Base-by-base conservation (phyloP, 2,113 vertebrate genomes). In the Epinephelus moara region DNA sequence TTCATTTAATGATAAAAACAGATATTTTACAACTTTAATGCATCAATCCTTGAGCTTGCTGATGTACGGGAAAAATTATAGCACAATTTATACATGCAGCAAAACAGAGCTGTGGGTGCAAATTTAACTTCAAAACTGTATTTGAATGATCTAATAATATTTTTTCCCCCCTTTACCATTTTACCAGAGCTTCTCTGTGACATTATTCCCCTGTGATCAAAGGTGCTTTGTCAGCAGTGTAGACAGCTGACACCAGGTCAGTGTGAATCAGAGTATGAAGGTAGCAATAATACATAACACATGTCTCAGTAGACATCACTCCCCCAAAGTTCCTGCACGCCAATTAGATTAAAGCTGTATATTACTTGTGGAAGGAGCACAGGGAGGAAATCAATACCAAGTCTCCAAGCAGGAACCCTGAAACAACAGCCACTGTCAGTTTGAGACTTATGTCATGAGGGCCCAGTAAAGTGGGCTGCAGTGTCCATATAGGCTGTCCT, bases 281-380 rank as follows among this genome's bases (percentile, higher is more conserved):
- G 85, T 77, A 88, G 86, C 83, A 91, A 86, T 92, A 90, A 88
- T 78, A 89, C 87, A 92, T 84, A 92, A 90, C 79, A 75, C 85
- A 68, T 78, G 82, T 92, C 90, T 91, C 90, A 73, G 81, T 64
- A 85, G 88, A 84, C 80, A 84, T 84, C 80, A 71, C 77, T 90
- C 80, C 71, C 56, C 70, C 67, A 84, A 89, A 93, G 83, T 91
- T 93, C 69, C 85, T 49, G 27, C 75, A 63, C 78, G 27, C 71
- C 92, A 91, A 94, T 94, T 94, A 91, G 88, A 94, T 94, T 93
- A 93, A 93, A 93, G 86, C 89, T 88, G 83, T 92, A 91, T 91
- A 91, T 94, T 90, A 92, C 91, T 81, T 75, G 88, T 78, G 89
- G 88, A 88, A 67, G 84, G 80, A 86, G 78, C 71, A 70, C 68